These are phyloP conservation scores for Phenganax marumi DNA, from an alignment of 92 coral and sea anemone species.

Conservation along the genomic window DNA sequence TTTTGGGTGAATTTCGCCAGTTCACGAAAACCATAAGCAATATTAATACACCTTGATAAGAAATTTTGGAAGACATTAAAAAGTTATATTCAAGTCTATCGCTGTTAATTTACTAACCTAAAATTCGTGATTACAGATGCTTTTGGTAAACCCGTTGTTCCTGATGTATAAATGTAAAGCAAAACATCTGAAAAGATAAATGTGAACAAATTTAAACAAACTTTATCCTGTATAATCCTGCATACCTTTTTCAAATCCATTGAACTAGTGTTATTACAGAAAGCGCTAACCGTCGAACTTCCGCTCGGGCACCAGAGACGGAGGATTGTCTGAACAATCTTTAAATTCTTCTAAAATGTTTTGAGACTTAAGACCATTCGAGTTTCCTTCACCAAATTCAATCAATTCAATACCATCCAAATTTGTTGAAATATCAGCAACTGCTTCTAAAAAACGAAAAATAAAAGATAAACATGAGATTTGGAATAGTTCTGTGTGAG, in stretches of 20 bases:
- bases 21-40: conserved; percentile 41
- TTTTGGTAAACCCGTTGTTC: conserved; percentile 94
- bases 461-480: neutral
- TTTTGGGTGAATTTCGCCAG: conserved; percentile 38
- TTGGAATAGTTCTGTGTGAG: no score
- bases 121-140: conserved; percentile 68
- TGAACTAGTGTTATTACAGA: neutral
- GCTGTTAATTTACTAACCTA: conserved; percentile 49
- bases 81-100: neutral
- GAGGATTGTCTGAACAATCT: conserved; percentile 50
- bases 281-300: conserved; percentile 33
- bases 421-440: conserved; percentile 16
- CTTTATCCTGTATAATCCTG: neutral
- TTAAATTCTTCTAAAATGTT: conserved; percentile 39
- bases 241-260: neutral
- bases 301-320: conserved; percentile 44
- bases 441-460: conserved; percentile 11
- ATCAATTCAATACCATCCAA: conserved; percentile 4
- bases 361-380: conserved; percentile 17
- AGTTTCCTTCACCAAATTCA: conserved; percentile 10
- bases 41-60: conserved; percentile 53
- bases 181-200: conserved; percentile 60
- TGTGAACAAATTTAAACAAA: neutral
- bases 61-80: neutral
- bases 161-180: conserved; percentile 87